A percentile compares a stretch with the other conserved stretches of the same genome.
Evolutionary conservation across 2,888 invertebrate genomes (phyloP).

Genomic region (Physocephala rufipes): DNA sequence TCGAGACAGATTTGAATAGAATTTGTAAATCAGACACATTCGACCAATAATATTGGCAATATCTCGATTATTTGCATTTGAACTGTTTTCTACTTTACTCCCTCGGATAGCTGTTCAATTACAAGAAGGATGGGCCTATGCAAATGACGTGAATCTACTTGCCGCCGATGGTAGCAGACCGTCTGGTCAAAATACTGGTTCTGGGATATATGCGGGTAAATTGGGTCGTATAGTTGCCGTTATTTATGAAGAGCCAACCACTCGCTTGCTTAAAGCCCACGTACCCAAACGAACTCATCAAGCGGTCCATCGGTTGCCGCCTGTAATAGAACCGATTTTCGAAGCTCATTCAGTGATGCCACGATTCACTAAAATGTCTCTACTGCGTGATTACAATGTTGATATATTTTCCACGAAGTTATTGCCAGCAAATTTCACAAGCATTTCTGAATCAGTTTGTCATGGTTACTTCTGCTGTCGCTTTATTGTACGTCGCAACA

Average conservation of each 20-base stretch:
- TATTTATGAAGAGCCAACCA: conserved; percentile 50
- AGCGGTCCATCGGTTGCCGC: conserved; percentile 37
- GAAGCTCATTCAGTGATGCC: conserved; percentile 44
- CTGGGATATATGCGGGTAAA: conserved; percentile 70
- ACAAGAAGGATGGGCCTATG: conserved; percentile 72
- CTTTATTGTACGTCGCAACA: conserved; percentile 48
- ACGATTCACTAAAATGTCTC: conserved; percentile 48
- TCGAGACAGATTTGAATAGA: too few species aligned
- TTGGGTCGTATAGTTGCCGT: conserved; percentile 55
- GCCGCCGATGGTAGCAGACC: conserved; percentile 71
- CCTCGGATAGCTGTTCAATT: conserved; percentile 66
- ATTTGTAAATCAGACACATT: not conserved
- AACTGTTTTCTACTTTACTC: conserved; percentile 16
- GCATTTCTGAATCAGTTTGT: conserved; percentile 41
- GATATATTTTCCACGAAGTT: conserved; percentile 51
- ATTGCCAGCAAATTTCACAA: conserved; percentile 44
- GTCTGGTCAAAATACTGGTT: conserved; percentile 68
- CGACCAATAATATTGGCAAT: not conserved
- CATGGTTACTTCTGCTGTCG: conserved; percentile 60
- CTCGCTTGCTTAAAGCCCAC: conserved; percentile 50
- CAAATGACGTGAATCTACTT: conserved; percentile 70
- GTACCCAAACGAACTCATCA: conserved; percentile 52
- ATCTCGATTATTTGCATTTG: too few species aligned
- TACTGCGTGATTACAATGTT: conserved; percentile 57
- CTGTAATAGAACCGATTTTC: conserved; percentile 44